Base-by-base conservation (phyloP, 2,888 invertebrate genomes). In the Therioaphis trifolii region DNA sequence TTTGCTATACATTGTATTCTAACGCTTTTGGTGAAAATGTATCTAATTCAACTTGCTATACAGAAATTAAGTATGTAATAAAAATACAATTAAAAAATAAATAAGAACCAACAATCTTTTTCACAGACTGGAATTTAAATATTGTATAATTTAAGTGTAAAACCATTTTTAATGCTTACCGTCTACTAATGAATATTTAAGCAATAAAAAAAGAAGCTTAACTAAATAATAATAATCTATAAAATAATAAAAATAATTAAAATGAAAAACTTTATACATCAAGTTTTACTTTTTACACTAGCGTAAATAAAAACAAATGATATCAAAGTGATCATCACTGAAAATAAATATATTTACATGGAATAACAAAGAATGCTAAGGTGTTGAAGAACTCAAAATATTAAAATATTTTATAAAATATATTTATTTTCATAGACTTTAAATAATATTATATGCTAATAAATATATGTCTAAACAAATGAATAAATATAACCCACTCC, bases 131-230 rank as follows among this genome's bases (percentile, higher is more conserved):
- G 29, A 63, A 5, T 21, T 12, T 9, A 68, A 43, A 40, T 43
- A n/a, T 15, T 21, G 18, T 58, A 24, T 11, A 58, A 24, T 69
- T 4, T 24, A 3, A n/a, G 27, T 79, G 69, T 69, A 79, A 79
- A 68, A 55, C n/a, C 24, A 74, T 74, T 74, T 79, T 74, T 74
- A 63, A 82, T 74, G 72, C 82, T 82, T 63, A 74, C 78, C 24
- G 9, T 18, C 71, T 24, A 82, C 4, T 82, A 61, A 71, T 49
- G 46, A 80, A n/a, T 69, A 52, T 68, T 35, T 61, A 82, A 82
- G 82, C 82, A 82, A 74, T 82, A 66, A 82, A 82, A 72, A 46
- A 66, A 52, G n/a, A 82, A 82, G 82, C 82, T 80, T 63, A 58
- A 72, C 40, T 63, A 52, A 63, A 71, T 71, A 29, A 82, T 52